phyloP scores from a whole-genome alignment of 2,888 invertebrate species.

The Eupithecia inturbata region DNA sequence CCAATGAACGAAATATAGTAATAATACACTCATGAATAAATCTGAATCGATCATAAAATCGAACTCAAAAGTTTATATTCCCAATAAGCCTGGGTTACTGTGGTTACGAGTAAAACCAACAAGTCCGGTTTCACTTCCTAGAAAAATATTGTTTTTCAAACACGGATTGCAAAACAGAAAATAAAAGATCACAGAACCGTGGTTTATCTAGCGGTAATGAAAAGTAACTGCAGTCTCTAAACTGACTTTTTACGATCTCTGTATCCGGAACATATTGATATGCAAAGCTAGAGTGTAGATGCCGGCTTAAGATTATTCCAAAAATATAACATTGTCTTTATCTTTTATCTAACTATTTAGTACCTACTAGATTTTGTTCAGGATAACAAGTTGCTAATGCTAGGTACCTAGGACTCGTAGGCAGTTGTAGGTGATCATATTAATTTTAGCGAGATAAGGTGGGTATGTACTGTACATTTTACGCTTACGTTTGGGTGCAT shows the following conservation, averaged over 20 bases:
- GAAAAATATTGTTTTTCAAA: constrained; percentile 5
- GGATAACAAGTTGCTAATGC: background rate
- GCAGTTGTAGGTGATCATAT: background rate
- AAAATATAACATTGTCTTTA: no score
- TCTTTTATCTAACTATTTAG: background rate
- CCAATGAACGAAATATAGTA: no score
- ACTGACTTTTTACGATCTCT: constrained; percentile 55
- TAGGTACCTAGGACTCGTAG: no score
- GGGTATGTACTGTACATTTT: no score
- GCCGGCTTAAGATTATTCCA: background rate
- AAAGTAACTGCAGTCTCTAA: constrained; percentile 43
- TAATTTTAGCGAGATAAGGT: no score
- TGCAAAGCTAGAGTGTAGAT: constrained; percentile 19
- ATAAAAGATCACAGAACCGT: constrained; percentile 36
- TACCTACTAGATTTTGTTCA: background rate
- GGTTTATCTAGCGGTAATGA: constrained; percentile 39
- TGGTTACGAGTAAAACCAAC: background rate
- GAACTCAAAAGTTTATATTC: background rate
- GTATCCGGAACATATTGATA: constrained; percentile 46
- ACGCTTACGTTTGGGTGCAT: no score
- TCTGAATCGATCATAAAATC: background rate
- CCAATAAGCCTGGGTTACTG: background rate
- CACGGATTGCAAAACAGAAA: constrained; percentile 18
- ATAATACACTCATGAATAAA: no score
- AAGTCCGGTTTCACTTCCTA: background rate